phyloP scores from a whole-genome alignment of 2,113 vertebrate species.

The Lepus americanus region DNA sequence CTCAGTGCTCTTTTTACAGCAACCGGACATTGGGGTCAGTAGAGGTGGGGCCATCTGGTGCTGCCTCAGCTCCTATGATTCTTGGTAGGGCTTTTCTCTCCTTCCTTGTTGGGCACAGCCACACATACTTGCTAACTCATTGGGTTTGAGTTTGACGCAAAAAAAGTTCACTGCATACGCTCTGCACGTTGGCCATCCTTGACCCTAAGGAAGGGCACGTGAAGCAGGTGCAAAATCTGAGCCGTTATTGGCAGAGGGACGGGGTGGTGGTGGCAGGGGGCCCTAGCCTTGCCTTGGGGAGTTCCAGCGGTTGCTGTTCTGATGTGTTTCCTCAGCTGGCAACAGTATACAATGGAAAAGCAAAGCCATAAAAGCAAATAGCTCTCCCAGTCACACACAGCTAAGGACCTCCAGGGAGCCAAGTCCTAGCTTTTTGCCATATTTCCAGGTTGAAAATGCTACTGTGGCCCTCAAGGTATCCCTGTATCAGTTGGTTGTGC shows the following conservation, averaged over 20 bases:
- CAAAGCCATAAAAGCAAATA: background rate
- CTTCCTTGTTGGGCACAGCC: background rate
- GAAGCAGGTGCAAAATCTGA: background rate
- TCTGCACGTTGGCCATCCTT: background rate
- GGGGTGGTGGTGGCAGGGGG: fast-evolving
- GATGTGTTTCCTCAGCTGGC: background rate
- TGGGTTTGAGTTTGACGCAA: background rate
- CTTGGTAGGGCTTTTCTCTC: background rate
- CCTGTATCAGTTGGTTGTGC: too few relatives aligned
- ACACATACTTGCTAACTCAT: background rate
- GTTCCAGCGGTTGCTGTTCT: background rate
- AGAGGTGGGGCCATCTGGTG: too few relatives aligned
- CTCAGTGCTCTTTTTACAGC: background rate
- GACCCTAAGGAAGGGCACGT: background rate
- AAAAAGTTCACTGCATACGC: background rate
- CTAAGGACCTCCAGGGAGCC: background rate
- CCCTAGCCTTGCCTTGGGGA: background rate
- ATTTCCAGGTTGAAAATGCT: background rate
- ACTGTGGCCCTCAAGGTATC: background rate
- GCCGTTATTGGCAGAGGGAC: background rate
- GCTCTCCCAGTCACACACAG: background rate
- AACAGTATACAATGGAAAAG: background rate
- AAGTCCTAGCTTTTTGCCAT: slow-evolving; percentile 15
- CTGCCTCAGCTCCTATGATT: background rate
- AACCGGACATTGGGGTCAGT: too few relatives aligned